Conservation (phyloP, 2,113 vertebrate species). For the Monopterus albus region DNA sequence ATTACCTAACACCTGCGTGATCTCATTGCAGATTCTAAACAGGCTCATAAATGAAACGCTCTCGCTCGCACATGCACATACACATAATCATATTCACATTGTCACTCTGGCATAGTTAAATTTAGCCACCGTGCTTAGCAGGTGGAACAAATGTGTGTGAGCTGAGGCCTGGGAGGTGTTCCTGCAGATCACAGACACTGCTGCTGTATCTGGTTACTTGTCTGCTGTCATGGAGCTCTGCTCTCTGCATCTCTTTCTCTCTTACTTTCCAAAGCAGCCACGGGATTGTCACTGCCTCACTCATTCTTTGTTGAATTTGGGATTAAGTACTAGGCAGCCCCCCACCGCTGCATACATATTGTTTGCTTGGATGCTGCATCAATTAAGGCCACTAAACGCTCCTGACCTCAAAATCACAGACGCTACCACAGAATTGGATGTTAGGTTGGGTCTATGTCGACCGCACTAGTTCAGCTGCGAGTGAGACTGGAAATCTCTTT, state of each 20-base stretch:
- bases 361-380: constrained; percentile 49
- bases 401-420: constrained; percentile 58
- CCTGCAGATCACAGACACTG: constrained; percentile 64
- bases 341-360: constrained; percentile 38
- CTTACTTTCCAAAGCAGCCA: constrained; percentile 46
- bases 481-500: constrained; percentile 28
- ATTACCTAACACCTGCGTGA: constrained; percentile 25
- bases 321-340: constrained; percentile 48
- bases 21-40: constrained; percentile 36
- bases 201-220: constrained; percentile 71
- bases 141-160: constrained; percentile 71
- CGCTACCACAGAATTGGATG: constrained; percentile 54
- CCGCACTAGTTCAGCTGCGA: constrained; percentile 33
- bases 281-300: constrained; percentile 50
- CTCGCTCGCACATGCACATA: constrained; percentile 39
- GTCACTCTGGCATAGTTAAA: constrained; percentile 74
- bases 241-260: constrained; percentile 60
- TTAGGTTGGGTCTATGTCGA: constrained; percentile 32
- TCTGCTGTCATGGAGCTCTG: constrained; percentile 73
- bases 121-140: constrained; percentile 71
- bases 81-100: constrained; percentile 47
- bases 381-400: constrained; percentile 61
- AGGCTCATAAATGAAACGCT: constrained; percentile 18
- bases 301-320: constrained; percentile 68
- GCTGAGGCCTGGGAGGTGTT: constrained; percentile 69